Percentiles rank a stretch among this genome's conserved stretches.
phyloP scores from a whole-genome alignment of 2,113 vertebrate genomes.

The Thamnaconus septentrionalis region DNA sequence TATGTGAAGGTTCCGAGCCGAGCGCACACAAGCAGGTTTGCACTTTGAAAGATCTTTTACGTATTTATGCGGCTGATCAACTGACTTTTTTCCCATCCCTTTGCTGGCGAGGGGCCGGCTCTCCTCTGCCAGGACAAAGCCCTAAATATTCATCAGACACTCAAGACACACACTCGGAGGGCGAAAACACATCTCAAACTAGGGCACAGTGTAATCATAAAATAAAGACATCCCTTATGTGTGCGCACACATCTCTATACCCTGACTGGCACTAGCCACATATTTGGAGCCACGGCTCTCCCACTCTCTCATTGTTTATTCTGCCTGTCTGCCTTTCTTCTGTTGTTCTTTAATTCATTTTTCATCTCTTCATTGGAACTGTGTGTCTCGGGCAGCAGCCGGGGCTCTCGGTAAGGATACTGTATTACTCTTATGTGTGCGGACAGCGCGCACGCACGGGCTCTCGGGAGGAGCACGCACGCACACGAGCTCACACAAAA shows the following conservation, averaged over 20 bases:
- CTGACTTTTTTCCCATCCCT: too few species aligned
- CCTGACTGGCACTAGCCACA: conserved; percentile 29
- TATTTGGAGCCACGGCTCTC: conserved; percentile 56
- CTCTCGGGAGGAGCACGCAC: conserved; percentile 10
- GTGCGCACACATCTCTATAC: conserved; percentile 1
- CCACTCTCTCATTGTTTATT: conserved; percentile 62
- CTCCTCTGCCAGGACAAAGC: conserved; percentile 17
- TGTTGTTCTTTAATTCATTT: conserved; percentile 72
- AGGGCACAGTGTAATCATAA: conserved; percentile 48
- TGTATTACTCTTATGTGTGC: conserved; percentile 56
- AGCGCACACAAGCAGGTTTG: too few species aligned
- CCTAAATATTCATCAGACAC: conserved; percentile 40
- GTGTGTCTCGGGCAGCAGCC: conserved; percentile 55
- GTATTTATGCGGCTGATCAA: too few species aligned
- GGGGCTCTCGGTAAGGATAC: conserved; percentile 57
- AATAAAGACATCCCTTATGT: conserved; percentile 41
- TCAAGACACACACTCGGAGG: conserved; percentile 8
- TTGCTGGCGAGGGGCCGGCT: not conserved
- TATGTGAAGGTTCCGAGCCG: too few species aligned
- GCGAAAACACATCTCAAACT: conserved; percentile 31
- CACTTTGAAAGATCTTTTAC: too few species aligned
- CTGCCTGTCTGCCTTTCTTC: conserved; percentile 67
- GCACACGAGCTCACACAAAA: conserved; percentile 2
- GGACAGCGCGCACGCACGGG: conserved; percentile 14
- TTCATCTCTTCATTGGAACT: conserved; percentile 65